phyloP scores from a whole-genome alignment of 2,113 vertebrate species.

The Sus scrofa region T2T-Sscrofa CM000820.6:131044001-131044500 shows the following conservation, averaged over 20 bases:
- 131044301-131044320: conserved; percentile 19
- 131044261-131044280: not conserved
- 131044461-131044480: not conserved
- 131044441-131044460: not conserved
- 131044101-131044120: not conserved
- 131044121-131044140: not conserved
- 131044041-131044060: conserved; percentile 2
- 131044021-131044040: not conserved
- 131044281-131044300: not conserved
- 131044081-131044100: not conserved
- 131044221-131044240: not conserved
- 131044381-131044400: not conserved
- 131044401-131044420: not conserved
- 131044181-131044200: not conserved
- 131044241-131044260: not conserved
- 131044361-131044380: not conserved
- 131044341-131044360: not conserved
- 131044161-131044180: conserved; percentile 37
- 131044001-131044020: not conserved
- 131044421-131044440: not conserved
- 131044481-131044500: not conserved
- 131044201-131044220: not conserved
- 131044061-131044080: not conserved
- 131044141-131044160: not conserved
- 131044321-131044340: not conserved